Conservation (phyloP, 2,113 vertebrate species). For the Paradoxurus hermaphroditus region DNA sequence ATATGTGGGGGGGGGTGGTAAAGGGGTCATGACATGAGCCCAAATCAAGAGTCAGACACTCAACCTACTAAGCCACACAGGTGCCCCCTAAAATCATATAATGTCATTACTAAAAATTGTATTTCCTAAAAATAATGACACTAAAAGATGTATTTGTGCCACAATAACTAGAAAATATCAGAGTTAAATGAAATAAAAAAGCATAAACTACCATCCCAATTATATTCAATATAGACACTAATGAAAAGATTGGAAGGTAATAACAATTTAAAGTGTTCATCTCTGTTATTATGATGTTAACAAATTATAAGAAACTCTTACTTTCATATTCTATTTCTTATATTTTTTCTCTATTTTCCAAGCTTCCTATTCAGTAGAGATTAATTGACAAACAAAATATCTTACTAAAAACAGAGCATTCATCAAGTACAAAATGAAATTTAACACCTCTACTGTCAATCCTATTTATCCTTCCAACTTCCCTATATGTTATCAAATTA, state of each 20-base stretch:
- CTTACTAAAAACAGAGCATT: conserved; percentile 16
- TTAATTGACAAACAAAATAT: background rate
- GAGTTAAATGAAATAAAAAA: background rate
- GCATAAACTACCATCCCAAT: background rate
- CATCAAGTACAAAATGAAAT: background rate
- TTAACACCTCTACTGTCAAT: background rate
- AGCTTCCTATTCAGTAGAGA: background rate
- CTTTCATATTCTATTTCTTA: background rate
- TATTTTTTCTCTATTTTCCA: background rate
- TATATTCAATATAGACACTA: background rate
- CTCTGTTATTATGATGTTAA: conserved; percentile 3
- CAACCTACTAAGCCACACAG: no score
- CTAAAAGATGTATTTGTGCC: background rate
- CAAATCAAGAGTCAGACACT: no score
- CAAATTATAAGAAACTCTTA: background rate
- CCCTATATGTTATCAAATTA: background rate
- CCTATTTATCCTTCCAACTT: background rate
- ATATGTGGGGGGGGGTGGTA: no score
- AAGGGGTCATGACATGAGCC: no score
- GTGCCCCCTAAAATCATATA: background rate
- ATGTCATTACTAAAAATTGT: background rate
- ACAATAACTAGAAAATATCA: background rate
- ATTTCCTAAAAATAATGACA: background rate
- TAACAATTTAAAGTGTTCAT: background rate
- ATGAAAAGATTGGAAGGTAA: background rate